Percentiles rank a stretch among this genome's conserved stretches.
phyloP scores from a whole-genome alignment of 2,113 vertebrate species.

The Brachyhypopomus gauderio region DNA sequence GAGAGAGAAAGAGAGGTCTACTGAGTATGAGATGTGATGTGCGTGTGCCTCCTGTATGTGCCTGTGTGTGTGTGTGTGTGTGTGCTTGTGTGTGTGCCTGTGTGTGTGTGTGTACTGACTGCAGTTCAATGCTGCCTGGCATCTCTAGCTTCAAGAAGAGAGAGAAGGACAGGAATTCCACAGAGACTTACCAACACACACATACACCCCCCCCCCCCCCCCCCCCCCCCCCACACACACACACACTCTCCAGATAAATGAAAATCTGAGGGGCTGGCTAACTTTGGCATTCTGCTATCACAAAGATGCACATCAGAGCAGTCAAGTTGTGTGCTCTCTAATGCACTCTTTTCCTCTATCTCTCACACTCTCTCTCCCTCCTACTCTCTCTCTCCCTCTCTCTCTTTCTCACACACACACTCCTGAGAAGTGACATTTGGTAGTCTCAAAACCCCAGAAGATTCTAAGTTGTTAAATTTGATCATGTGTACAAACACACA shows the following conservation, averaged over 20 bases:
- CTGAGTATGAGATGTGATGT: background rate
- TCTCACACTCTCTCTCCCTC: background rate
- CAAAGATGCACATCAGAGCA: too few relatives aligned
- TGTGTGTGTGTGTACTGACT: too few relatives aligned
- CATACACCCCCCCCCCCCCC: constrained; percentile 22
- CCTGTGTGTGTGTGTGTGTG: background rate
- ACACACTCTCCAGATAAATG: constrained; percentile 17
- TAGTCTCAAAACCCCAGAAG: too few relatives aligned
- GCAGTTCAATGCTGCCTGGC: constrained; percentile 1
- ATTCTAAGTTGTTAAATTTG: too few relatives aligned
- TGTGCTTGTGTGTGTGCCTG: background rate
- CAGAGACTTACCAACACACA: background rate
- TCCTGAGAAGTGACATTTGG: background rate
- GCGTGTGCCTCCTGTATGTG: background rate
- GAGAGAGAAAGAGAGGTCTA: background rate
- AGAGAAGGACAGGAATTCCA: constrained; percentile 4
- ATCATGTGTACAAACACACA: too few relatives aligned
- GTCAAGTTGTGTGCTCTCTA: too few relatives aligned
- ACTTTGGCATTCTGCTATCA: too few relatives aligned
- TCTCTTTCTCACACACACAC: background rate
- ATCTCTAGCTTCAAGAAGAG: background rate
- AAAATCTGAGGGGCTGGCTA: too few relatives aligned
- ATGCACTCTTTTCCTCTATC: too few relatives aligned
- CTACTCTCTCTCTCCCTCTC: background rate
- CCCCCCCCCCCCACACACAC: background rate